Conservation (phyloP, 2,113 vertebrate species). For the Urocynchramus pylzowi region DNA sequence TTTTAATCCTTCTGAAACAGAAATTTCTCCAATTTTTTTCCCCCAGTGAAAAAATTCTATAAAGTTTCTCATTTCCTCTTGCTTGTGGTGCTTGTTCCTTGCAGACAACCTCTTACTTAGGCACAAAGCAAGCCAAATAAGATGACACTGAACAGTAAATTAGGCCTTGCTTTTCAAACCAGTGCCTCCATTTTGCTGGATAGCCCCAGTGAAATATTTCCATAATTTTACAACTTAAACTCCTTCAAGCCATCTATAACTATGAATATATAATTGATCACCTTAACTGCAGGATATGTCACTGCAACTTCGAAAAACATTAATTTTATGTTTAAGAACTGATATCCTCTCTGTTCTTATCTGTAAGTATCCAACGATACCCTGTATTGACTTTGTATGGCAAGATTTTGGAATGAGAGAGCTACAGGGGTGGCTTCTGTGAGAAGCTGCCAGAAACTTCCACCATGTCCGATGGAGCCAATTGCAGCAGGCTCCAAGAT, state of each 20-base stretch:
- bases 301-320: background rate
- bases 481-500: background rate
- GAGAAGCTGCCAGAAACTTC: background rate
- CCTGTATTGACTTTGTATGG: background rate
- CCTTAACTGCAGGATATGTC: background rate
- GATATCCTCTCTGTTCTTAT: background rate
- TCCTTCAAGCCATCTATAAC: background rate
- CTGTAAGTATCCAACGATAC: background rate
- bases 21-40: background rate
- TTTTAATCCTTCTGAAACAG: background rate
- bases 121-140: background rate
- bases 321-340: background rate
- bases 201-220: background rate
- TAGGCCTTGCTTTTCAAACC: background rate
- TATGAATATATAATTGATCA: background rate
- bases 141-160: background rate
- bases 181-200: background rate
- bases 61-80: constrained; percentile 13
- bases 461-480: background rate
- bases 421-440: background rate
- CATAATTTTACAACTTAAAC: background rate
- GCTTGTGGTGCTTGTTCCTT: background rate
- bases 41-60: background rate
- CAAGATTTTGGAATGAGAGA: background rate
- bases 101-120: background rate